Conservation (phyloP, 64 coral and sea anemone genomes). For the Porites lutea region DNA sequence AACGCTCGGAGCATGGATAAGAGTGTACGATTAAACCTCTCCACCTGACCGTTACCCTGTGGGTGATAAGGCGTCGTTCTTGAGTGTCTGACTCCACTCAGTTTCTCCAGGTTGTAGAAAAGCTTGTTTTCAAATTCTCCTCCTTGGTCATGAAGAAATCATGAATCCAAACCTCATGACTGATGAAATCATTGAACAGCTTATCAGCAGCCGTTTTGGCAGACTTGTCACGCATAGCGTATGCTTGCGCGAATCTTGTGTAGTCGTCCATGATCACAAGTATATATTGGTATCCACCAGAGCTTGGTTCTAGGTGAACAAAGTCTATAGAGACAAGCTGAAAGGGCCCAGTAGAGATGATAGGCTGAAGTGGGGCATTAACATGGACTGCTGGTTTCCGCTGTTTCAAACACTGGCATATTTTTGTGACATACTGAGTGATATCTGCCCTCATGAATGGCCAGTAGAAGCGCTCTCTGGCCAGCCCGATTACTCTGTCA, state of each 20-base stretch:
- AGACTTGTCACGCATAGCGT: conserved; percentile 4
- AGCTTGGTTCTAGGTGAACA: background rate
- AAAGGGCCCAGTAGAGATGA: conserved; percentile 13
- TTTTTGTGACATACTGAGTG: conserved; percentile 19
- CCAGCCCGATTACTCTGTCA: conserved; percentile 29
- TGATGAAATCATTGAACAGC: no score
- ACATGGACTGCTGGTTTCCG: background rate
- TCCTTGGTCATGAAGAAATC: background rate
- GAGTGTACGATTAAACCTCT: background rate
- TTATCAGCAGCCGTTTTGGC: no score
- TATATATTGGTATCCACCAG: conserved; percentile 4
- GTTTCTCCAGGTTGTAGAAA: no score
- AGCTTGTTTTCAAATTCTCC: no score
- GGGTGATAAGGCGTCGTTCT: background rate
- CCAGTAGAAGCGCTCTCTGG: no score
- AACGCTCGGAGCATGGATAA: background rate
- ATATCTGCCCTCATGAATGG: conserved; percentile 52
- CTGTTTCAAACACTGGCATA: conserved; percentile 27
- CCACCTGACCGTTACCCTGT: background rate
- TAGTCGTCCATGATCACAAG: conserved; percentile 17
- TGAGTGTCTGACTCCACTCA: no score
- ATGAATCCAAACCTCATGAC: conserved; percentile 12
- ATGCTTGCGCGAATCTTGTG: conserved; percentile 2
- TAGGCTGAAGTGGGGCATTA: conserved; percentile 7
- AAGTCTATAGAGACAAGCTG: conserved; percentile 2